Evolutionary conservation across 2,888 invertebrate genomes (phyloP).

Genomic region (Harpalus rufipes): DNA sequence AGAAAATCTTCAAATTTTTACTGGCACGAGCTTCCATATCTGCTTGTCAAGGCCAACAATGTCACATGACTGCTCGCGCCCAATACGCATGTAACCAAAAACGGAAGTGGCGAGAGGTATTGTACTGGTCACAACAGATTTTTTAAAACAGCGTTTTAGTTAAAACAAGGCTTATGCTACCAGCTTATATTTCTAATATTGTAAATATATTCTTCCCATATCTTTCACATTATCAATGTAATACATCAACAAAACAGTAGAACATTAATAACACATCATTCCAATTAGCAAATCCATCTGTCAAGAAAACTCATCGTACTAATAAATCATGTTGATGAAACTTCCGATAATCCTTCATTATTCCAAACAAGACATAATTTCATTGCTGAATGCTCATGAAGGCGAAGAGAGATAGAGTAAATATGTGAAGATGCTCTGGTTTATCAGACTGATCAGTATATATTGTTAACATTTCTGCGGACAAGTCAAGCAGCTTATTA

Average conservation of each 20-base stretch:
- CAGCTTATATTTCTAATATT: not conserved
- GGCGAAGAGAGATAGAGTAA: not conserved
- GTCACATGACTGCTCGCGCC: too few species aligned
- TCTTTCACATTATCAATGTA: not conserved
- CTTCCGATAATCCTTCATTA: not conserved
- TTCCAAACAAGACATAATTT: constrained; percentile 30
- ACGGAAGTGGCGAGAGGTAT: too few species aligned
- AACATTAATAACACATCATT: not conserved
- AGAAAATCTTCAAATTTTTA: too few species aligned
- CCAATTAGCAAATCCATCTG: constrained; percentile 2
- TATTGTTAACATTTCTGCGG: constrained; percentile 27
- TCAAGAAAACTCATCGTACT: not conserved
- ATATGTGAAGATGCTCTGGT: not conserved
- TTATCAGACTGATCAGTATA: constrained; percentile 14
- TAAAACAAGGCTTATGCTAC: too few species aligned
- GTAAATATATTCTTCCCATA: not conserved
- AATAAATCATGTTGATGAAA: constrained; percentile 19
- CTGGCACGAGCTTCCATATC: too few species aligned
- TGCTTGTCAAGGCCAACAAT: too few species aligned
- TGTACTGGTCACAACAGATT: too few species aligned
- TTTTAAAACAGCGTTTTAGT: too few species aligned
- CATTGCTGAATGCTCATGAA: constrained; percentile 27
- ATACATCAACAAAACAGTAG: not conserved
- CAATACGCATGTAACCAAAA: too few species aligned
- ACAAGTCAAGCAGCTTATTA: constrained; percentile 26